Evolutionary conservation across 2,113 vertebrate genomes (phyloP), one percentile per base, ranked within the genome.

Genomic region (Benitochromis conjunctus): DNA sequence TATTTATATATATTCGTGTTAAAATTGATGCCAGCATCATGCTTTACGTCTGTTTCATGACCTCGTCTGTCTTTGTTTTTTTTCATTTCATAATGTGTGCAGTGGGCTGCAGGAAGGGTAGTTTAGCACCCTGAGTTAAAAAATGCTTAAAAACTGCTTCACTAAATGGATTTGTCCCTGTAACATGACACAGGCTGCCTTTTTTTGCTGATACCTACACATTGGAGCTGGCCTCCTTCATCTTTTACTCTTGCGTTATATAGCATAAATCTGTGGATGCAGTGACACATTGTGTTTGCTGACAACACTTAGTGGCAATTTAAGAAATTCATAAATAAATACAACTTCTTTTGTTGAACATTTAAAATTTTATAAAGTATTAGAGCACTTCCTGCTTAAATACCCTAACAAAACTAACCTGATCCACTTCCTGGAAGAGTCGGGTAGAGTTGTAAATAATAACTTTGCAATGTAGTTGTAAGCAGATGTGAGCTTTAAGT

Each of bases 141-240:
- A 1, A 6, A 6, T 9, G 64, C 64, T 69, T 24, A 24, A 9
- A 69, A 43, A 24, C 36, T 43, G 64, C 12, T 69, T 41, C 7
- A 8, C 34, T 66, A 38, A 41, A 66, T 66, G 34, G 0, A 66
- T 58, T 29, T 16, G 29, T 58, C 56, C 56, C 56, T 66, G 34
- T 41, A 0, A 21, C 19, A 21, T 21, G 4, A 38, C 34, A 66
- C 62, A 66, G 3, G 34, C 19, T 41, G 38, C 9, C 9, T 41
- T 41, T 41, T 41, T 10, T 41, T 41, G 9, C 38, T 66, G 62
- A 0, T 11, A 66, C 21, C 60, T 66, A 11, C 60, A 38, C 10
- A 38, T 5, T 38, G 0, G 19, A 64, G 60, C 31, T n/a, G 36
- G 14, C 12, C 0, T 0, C 62, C n/a, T 24, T 16, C 62, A 41